Evolutionary conservation across 2,797 vertebrate species (phyloP), one percentile per base, ranked within the genome.

Genomic region (Rousettus madagascariensis): DNA sequence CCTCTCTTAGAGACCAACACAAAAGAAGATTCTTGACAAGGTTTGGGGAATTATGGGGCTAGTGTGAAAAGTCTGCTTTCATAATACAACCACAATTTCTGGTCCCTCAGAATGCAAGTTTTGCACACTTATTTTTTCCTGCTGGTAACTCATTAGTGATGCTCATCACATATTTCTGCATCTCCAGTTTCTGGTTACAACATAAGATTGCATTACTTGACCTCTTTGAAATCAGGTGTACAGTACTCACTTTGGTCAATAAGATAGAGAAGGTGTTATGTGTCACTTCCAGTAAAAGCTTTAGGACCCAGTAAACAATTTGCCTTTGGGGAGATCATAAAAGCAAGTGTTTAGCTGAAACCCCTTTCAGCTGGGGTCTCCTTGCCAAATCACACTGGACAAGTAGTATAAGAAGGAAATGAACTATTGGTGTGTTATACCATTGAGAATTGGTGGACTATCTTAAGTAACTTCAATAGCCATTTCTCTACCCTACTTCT

Each of bases 261-360:
- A 53, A 71, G 57, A 55, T 16, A 75, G 33, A 80, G 43, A 16
- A 74, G 17, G 38, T 69, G 43, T 24, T 61, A 49, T 49, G 5
- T 71, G 12, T 69, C 71, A 91, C 38, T 90, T 95, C n/a, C 41
- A 69, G 72, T 63, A 92, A 88, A 90, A 84, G 8, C 13, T 83
- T 72, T 68, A 46, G 38, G n/a, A 53, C 16, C 20, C 33, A 79
- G n/a, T 82, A 85, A 94, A 79, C 12, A 66, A 46, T 57, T 15
- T 79, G n/a, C 22, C 3, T 10, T 33, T 77, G 33, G 2, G 11
- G 12, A 87, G 41, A 90, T 65, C 26, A 63, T 6, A 77, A 36
- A 78, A 97, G 2, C 24, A 15, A 59, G 17, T 28, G 5, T 74
- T 55, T 61, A 85, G 51, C 36, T 75, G 51, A 91, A 65, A 66